Percentiles rank a stretch among this genome's conserved stretches.
Conservation (phyloP, 1,140 invertebrate genomes). For the Elymnias hypermnestra region DNA sequence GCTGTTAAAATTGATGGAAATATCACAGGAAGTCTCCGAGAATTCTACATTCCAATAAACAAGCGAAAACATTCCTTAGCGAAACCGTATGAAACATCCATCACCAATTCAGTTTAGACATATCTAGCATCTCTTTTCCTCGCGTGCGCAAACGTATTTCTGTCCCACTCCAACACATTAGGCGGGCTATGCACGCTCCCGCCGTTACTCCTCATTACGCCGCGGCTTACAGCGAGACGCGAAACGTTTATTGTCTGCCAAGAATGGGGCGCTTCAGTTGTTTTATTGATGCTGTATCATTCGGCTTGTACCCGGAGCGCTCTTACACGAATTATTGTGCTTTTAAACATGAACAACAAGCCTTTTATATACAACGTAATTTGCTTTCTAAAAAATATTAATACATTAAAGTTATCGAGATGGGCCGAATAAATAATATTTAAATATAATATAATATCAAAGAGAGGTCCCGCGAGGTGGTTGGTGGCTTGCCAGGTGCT, state of each 20-base stretch:
- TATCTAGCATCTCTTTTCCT: constrained; percentile 19
- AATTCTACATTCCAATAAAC: constrained; percentile 15
- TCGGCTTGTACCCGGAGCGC: constrained; percentile 1
- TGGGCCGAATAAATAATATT: no score
- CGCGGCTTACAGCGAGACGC: constrained; percentile 39
- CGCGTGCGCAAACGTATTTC: constrained; percentile 3
- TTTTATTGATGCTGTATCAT: constrained; percentile 51
- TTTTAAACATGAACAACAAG: constrained; percentile 1
- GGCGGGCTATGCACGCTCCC: constrained; percentile 49
- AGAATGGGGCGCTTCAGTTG: constrained; percentile 52
- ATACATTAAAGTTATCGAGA: no score
- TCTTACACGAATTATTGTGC: constrained; percentile 1
- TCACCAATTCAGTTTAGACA: constrained; percentile 46
- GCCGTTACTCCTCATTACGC: constrained; percentile 67
- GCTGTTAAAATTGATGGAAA: no score
- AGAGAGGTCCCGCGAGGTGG: no score
- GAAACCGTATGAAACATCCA: constrained; percentile 31
- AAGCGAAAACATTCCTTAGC: constrained; percentile 10
- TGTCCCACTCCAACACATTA: constrained; percentile 40
- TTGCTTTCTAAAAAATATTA: no score
- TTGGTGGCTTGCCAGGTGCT: no score
- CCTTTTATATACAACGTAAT: no score
- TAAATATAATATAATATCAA: no score
- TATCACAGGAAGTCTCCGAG: no score
- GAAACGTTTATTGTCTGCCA: constrained; percentile 46